Evolutionary conservation across 2,888 invertebrate species (phyloP), one percentile per base, ranked within the genome.

Genomic region (Melolontha melolontha): DNA sequence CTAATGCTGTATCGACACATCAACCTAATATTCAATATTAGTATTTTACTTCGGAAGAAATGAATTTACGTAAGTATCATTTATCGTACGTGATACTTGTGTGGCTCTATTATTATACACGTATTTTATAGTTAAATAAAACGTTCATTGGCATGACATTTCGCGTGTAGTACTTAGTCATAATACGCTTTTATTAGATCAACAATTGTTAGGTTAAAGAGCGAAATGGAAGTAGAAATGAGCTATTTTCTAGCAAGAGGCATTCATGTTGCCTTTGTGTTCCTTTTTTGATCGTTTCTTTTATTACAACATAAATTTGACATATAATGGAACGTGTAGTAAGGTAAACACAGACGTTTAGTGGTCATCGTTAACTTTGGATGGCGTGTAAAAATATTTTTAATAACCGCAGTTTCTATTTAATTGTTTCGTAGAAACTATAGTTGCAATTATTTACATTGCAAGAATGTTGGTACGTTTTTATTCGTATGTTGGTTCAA

Each of bases 111-210:
- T 47, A 47, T 34, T 34, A 34, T 16, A 10, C 29, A 16, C 47
- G 11, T 34, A 34, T 34, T 16, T 49, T 17, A 49, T 34, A 41
- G 16, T 62, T 47, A 47, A 62, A 16, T 59, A 62, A 62, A 49
- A 47, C 49, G 39, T 29, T 29, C 29, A 62, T 62, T 62, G 47
- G 34, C 16, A 29, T 29, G 42, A 47, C 47, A 27, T 62, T 62
- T 62, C 47, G 59, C 59, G 47, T 62, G 47, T 34, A 34, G 34
- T 34, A 62, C 16, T 22, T 34, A 16, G 47, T 39, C 16, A 62
- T 62, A 62, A 49, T 47, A 17, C 12, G 59, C 59, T 47, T 62
- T 62, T 62, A 62, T 62, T 62, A 62, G 47, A 62, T 47, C 59
- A 62, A 49, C 59, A 62, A 62, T 47, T 34, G 47, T 34, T 59